Conservation (phyloP, 2,888 invertebrate species). For the Sesia bembeciformis region DNA sequence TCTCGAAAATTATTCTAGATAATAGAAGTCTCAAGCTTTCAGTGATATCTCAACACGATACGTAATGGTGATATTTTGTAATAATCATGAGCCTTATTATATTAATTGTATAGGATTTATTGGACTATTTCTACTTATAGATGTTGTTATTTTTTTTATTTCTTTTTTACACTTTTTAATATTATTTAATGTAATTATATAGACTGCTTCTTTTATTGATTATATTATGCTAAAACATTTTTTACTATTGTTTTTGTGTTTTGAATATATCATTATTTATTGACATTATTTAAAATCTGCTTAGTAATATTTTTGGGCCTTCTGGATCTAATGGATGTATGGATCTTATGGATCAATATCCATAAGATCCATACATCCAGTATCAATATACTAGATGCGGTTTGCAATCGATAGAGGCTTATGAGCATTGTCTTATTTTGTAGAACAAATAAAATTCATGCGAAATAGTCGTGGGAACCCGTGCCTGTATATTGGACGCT, state of each 20-base stretch:
- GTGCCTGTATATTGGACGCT: conserved; percentile 7
- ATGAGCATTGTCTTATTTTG: too few relatives aligned
- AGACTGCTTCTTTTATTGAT: conserved; percentile 43
- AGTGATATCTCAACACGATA: conserved; percentile 61
- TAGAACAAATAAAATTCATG: too few relatives aligned
- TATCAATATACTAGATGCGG: too few relatives aligned
- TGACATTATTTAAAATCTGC: background rate
- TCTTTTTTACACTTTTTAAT: conserved; percentile 31
- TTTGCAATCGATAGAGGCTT: too few relatives aligned
- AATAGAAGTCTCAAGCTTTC: background rate
- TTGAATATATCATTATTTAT: background rate
- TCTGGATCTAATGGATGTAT: too few relatives aligned
- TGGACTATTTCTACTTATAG: conserved; percentile 28
- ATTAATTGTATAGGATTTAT: background rate
- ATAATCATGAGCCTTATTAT: conserved; percentile 52
- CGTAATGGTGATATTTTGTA: conserved; percentile 70
- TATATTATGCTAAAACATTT: conserved; percentile 35
- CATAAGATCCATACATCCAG: too few relatives aligned
- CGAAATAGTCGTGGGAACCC: conserved; percentile 3
- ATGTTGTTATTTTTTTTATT: conserved; percentile 38
- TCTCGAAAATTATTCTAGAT: conserved; percentile 21
- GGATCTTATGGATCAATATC: too few relatives aligned
- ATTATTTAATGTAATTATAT: conserved; percentile 32
- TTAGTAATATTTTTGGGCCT: too few relatives aligned
- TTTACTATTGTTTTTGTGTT: conserved; percentile 11